Evolutionary conservation across 2,797 vertebrate species (phyloP), one percentile per base, ranked within the genome.

Genomic region (Manis crassicaudata): DNA sequence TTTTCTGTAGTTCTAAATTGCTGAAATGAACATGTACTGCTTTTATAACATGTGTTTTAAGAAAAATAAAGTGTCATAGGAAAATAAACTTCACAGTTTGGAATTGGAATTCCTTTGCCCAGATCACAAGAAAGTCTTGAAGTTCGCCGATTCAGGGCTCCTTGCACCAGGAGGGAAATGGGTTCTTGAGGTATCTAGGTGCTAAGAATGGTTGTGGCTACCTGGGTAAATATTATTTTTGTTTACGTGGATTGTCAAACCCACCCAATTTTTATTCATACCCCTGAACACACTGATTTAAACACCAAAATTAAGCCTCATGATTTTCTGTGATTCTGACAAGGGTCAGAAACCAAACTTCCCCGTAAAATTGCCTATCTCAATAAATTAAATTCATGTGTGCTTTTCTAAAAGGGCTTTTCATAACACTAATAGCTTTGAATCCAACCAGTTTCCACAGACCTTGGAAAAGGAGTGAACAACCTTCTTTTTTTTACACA

Each of bases 341-440:
- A 91, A 68, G 75, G 92, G 86, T 95, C 96, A 96, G 86, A 92
- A 97, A 92, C 62, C 94, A 84, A 92, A 92, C 88, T 95, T 96
- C 68, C 54, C 62, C 79, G 43, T 94, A 73, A 96, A 97, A 91
- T 96, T 88, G 88, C 79, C 91, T 83, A 96, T 97, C 94, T 90
- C 81, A 70, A 73, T 92, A 96, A 95, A 91, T 97, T 96, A 97
- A 87, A 94, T 80, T 97, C 96, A 96, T 80, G 70, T 94, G 82
- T 92, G 96, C 95, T 81, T 96, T 97, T 89, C 95, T 95, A 81
- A 96, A 96, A 93, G 90, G 58, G 65, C 90, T 97, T 97, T 96
- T 97, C 92, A 81, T 90, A 97, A 79, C 87, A 84, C 92, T 87
- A 90, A 94, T 92, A 80, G 91, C 86, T 95, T 91, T 94, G 96